Percentiles rank a stretch among this genome's conserved stretches.
Conservation (phyloP, 2,797 vertebrate genomes). For the Catamblyrhynchus diadema region DNA sequence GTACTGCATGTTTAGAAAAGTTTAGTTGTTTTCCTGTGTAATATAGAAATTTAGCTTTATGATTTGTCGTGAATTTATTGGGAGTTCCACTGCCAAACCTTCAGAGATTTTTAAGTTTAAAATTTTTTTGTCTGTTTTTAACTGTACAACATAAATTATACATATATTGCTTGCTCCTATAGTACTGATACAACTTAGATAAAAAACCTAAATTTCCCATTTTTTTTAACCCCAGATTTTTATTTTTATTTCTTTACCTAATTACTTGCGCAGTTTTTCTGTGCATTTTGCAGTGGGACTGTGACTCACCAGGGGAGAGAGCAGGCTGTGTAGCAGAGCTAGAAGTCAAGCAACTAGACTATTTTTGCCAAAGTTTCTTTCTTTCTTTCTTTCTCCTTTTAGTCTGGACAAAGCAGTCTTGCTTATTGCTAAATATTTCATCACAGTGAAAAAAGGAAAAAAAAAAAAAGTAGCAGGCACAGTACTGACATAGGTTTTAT, state of each 20-base stretch:
- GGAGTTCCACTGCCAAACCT: not conserved
- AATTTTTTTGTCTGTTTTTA: not conserved
- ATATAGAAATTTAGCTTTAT: not conserved
- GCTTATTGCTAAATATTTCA: constrained; percentile 38
- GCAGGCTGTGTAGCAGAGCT: not conserved
- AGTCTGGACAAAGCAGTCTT: not conserved
- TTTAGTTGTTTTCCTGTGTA: not conserved
- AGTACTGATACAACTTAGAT: not conserved
- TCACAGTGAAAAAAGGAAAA: not conserved
- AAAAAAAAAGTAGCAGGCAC: not conserved
- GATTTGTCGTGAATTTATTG: not conserved
- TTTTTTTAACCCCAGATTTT: not conserved
- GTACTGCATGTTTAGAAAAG: not conserved
- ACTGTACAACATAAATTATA: not conserved
- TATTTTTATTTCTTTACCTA: not conserved
- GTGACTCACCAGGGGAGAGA: not conserved
- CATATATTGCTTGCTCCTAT: not conserved
- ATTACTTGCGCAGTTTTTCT: not conserved
- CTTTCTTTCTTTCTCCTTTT: not conserved
- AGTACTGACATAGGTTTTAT: not conserved
- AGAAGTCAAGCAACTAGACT: not conserved
- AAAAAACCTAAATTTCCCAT: not conserved
- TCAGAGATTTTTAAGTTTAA: not conserved
- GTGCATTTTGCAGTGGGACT: not conserved
- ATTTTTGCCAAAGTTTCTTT: not conserved